These are phyloP conservation scores for Eubasilissa splendida DNA, from an alignment of 2,888 invertebrate genomes.

Conservation along the genomic window DNA sequence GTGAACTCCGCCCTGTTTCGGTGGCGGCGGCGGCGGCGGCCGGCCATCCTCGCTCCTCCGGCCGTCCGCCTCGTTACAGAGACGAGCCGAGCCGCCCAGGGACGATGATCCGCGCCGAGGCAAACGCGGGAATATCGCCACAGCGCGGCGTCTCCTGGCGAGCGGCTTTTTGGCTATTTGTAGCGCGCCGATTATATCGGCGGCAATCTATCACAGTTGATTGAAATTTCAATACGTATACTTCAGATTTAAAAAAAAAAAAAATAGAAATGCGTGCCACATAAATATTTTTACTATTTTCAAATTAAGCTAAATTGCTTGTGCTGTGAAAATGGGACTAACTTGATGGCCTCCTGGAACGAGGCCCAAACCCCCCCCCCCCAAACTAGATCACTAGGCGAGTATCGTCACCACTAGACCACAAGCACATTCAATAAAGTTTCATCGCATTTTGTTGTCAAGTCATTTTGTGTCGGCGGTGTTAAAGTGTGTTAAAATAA, in stretches of 20 bases:
- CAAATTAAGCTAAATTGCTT: no score
- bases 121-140: not conserved
- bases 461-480: no score
- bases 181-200: constrained; percentile 14
- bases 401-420: no score
- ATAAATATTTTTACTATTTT: no score
- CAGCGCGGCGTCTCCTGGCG: not conserved
- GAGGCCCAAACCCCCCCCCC: no score
- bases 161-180: constrained; percentile 20
- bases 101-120: not conserved
- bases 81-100: not conserved
- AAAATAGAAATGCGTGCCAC: no score
- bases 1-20: constrained; percentile 39
- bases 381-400: no score
- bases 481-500: no score
- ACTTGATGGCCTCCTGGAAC: no score
- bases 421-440: constrained; percentile 7
- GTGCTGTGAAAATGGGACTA: no score
- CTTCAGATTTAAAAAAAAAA: not conserved
- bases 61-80: not conserved
- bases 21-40: constrained; percentile 14
- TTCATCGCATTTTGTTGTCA: not conserved
- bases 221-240: constrained; percentile 35
- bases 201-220: constrained; percentile 35
- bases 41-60: not conserved